Conservation (phyloP, 2,113 vertebrate species). For the Chionodraco myersi region DNA sequence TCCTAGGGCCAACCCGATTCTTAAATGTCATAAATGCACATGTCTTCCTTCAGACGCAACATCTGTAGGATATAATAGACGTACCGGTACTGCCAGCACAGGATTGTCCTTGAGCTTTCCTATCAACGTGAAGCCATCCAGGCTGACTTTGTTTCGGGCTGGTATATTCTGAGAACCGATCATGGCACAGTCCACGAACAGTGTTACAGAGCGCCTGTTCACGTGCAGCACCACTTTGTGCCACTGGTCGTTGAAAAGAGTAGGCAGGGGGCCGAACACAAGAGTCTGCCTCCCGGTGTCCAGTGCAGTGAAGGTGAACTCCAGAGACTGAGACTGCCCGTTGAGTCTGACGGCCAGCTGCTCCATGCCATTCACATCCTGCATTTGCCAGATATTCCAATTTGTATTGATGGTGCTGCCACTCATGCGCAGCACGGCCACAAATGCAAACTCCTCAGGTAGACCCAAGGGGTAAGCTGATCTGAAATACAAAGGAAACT, state of each 20-base stretch:
- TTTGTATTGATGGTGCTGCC: slow-evolving; percentile 85
- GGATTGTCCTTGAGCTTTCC: slow-evolving; percentile 89
- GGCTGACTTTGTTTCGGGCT: slow-evolving; percentile 81
- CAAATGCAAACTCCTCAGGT: slow-evolving; percentile 89
- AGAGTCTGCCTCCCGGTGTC: slow-evolving; percentile 80
- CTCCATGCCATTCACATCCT: slow-evolving; percentile 86
- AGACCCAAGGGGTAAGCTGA: slow-evolving; percentile 87
- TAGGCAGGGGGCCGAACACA: slow-evolving; percentile 83
- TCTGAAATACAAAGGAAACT: slow-evolving; percentile 72
- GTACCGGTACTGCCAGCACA: slow-evolving; percentile 88
- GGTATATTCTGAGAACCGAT: slow-evolving; percentile 84
- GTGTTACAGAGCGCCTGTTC: slow-evolving; percentile 81
- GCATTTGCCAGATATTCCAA: slow-evolving; percentile 93
- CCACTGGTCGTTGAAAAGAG: slow-evolving; percentile 90
- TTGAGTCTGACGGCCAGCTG: slow-evolving; percentile 90
- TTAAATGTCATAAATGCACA: background rate
- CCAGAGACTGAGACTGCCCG: slow-evolving; percentile 85
- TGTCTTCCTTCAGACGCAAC: background rate
- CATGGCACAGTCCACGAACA: slow-evolving; percentile 87
- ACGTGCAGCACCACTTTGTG: slow-evolving; percentile 89
- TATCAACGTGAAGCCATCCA: slow-evolving; percentile 87
- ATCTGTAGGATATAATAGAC: slow-evolving; percentile 44
- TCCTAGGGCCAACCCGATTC: background rate
- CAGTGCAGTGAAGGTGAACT: slow-evolving; percentile 85
- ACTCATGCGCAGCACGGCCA: slow-evolving; percentile 89